Evolutionary conservation across 2,797 vertebrate genomes (phyloP), one percentile per base, ranked within the genome.

Genomic region (Vireo griseus): DNA sequence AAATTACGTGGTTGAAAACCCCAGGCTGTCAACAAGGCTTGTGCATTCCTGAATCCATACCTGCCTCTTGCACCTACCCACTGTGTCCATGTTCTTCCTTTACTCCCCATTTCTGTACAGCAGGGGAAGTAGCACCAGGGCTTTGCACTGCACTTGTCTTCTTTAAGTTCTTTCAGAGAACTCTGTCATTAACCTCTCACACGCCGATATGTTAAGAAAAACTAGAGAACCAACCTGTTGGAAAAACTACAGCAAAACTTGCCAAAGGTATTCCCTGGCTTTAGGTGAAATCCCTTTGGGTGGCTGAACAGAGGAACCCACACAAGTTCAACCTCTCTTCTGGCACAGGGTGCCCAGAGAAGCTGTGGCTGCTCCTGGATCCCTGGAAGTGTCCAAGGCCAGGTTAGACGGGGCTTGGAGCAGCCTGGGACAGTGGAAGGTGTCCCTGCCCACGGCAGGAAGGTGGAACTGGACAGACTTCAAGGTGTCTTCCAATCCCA

Each of bases 41-140:
- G 73, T 28, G 62, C 86, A 93, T 94, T 96, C 93, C 90, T 61
- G 57, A 90, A 16, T 25, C 65, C 13, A 0, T 59, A 61, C 85
- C 78, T 90, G 54, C 85, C 72, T 79, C 82, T 50, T 92, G 73
- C 19, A 17, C 47, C 44, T 66, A 10, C 54, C 52, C 55, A 5
- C 50, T 24, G 61, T 14, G 39, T 37, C 39, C 8, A 7, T 28
- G 44, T 61, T 93, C 33, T 75, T 75, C 28, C 67, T 85, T 67
- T 28, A 33, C 67, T 24, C 57, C 48, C 40, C 4, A 1, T 19
- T 87, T 67, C 66, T 50, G 35, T 39, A 14, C 31, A 62, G 45
- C 50, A 50, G 19, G 16, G 28, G 4, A 61, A 47, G 48, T 13
- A 19, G 61, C 50, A 75, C 11, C 3, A 1, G 37, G 45, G 18